These are phyloP conservation scores for Artibeus lituratus DNA, from an alignment of 2,797 vertebrate species.

Conservation along the genomic window DNA sequence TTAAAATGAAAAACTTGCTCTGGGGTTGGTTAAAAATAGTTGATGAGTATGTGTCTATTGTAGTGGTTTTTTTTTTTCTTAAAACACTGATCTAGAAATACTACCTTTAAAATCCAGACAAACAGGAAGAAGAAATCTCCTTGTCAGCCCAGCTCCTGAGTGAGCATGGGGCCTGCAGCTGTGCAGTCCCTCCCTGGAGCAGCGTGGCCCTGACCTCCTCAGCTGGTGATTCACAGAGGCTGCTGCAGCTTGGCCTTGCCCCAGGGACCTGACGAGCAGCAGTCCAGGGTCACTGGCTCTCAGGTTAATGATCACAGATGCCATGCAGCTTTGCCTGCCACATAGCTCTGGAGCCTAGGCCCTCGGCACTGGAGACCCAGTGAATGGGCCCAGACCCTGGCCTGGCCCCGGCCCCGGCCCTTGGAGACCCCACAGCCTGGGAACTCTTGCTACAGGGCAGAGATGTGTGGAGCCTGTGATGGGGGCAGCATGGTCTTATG, in stretches of 20 bases:
- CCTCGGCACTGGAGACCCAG: not conserved
- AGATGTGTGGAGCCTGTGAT: rapidly evolving
- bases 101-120: not conserved
- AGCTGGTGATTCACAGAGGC: constrained; percentile 44
- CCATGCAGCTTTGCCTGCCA: not conserved
- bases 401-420: not conserved
- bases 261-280: not conserved
- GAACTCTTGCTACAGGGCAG: not conserved
- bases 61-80: not conserved
- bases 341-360: not conserved
- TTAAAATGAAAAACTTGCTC: not conserved
- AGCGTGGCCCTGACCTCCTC: not conserved
- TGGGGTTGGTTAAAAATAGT: not conserved
- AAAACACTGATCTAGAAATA: not conserved
- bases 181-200: not conserved
- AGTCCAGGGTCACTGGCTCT: not conserved
- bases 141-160: not conserved
- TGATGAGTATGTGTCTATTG: not conserved
- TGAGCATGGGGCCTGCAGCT: not conserved
- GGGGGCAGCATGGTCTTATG: not conserved
- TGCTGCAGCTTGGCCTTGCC: not conserved
- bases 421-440: not conserved
- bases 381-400: no score
- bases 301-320: constrained; percentile 48
- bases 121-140: not conserved